These are phyloP conservation scores for Hetaerina americana DNA, from an alignment of 1,140 invertebrate genomes.

Conservation along the genomic window DNA sequence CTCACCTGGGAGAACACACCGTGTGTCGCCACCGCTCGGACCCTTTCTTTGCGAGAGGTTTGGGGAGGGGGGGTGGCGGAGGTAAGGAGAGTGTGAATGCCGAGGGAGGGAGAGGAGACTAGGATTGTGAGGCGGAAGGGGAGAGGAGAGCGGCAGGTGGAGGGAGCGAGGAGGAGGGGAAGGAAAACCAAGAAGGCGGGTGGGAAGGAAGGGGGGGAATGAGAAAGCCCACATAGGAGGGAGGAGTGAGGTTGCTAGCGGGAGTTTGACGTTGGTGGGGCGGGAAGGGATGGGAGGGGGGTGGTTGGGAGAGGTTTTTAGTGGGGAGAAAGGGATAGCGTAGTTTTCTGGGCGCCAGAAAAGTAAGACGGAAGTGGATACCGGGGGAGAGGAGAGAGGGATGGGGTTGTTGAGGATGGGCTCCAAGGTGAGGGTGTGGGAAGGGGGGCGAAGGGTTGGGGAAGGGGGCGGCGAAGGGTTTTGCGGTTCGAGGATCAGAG, in stretches of 20 bases:
- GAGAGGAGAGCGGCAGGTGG: background rate
- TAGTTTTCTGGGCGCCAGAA: background rate
- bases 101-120: background rate
- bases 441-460: no score
- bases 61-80: background rate
- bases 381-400: no score
- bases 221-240: background rate
- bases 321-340: background rate
- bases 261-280: no score
- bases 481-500: no score
- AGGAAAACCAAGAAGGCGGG: background rate
- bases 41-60: background rate
- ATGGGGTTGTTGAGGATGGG: background rate
- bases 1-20: background rate
- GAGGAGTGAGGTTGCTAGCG: background rate
- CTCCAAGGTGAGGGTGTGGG: no score
- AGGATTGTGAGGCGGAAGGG: background rate
- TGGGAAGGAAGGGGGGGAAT: background rate
- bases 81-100: background rate
- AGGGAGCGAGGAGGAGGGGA: no score
- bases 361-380: background rate
- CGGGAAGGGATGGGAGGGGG: background rate
- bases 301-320: background rate
- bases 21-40: background rate
- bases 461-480: no score